Evolutionary conservation across 2,113 vertebrate species (phyloP).

Genomic region (Pyxicephalus adspersus): DNA sequence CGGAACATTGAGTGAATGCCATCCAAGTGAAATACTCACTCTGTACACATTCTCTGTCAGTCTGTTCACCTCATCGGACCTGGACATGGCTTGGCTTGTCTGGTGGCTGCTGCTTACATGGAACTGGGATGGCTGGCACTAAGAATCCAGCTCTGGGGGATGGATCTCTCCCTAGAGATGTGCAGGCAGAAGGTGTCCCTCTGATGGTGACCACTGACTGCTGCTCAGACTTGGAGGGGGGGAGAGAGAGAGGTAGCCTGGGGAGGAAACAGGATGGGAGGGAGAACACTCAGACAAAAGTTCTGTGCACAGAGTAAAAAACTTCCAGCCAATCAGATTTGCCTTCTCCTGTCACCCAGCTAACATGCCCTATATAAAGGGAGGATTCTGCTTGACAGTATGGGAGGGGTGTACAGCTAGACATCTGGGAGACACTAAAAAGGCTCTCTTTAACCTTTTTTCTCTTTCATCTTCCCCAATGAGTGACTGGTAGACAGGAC

Average conservation of each 20-base stretch:
- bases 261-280: conserved; percentile 26
- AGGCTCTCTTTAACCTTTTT: conserved; percentile 36
- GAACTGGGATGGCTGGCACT: conserved; percentile 18
- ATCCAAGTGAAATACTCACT: conserved; percentile 61
- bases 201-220: conserved; percentile 45
- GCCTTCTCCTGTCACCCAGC: conserved; percentile 48
- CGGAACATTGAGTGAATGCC: neutral
- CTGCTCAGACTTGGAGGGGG: conserved; percentile 25
- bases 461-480: conserved; percentile 45
- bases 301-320: conserved; percentile 48
- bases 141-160: conserved; percentile 24
- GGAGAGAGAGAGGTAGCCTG: conserved; percentile 28
- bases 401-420: conserved; percentile 9
- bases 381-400: conserved; percentile 28
- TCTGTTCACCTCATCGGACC: conserved; percentile 84
- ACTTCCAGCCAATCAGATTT: conserved; percentile 45
- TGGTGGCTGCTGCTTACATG: conserved; percentile 37
- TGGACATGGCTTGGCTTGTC: conserved; percentile 75
- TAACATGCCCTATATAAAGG: conserved; percentile 30
- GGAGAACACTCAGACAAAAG: conserved; percentile 31
- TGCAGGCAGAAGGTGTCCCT: conserved; percentile 35
- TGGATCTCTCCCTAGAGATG: conserved; percentile 41
- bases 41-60: conserved; percentile 86
- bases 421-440: conserved; percentile 41
- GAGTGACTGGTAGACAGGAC: conserved; percentile 31